Evolutionary conservation across 1,140 invertebrate species (phyloP).

Genomic region (Phthorimaea operculella): DNA sequence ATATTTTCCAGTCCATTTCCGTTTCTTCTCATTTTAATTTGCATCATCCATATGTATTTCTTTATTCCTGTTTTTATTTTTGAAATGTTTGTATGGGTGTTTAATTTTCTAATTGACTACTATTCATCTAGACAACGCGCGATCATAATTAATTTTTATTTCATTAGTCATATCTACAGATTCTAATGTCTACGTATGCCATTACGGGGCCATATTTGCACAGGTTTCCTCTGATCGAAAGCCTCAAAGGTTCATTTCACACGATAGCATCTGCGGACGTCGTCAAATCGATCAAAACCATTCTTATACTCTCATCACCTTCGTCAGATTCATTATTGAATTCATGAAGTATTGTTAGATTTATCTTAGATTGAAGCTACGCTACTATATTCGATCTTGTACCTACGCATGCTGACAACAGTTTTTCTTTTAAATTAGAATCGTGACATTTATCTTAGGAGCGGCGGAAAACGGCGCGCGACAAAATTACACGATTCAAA

Average conservation of each 20-base stretch:
- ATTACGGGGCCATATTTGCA: conserved; percentile 34
- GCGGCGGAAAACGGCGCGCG: conserved; percentile 19
- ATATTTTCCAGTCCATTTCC: no score
- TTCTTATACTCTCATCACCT: no score
- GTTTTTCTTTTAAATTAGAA: background rate
- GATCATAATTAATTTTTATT: no score
- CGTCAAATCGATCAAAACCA: conserved; percentile 12
- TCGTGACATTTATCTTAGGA: conserved; percentile 28
- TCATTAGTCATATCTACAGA: background rate
- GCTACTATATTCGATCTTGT: no score
- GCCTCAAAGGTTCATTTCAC: background rate
- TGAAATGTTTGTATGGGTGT: no score
- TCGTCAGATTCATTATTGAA: background rate
- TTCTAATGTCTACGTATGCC: conserved; percentile 4
- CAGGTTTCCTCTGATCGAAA: conserved; percentile 9
- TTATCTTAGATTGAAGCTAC: no score
- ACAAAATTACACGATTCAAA: conserved; percentile 41
- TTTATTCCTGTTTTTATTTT: no score
- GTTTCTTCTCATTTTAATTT: no score
- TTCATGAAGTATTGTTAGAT: background rate
- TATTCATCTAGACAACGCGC: no score
- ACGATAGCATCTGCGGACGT: conserved; percentile 7
- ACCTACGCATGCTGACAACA: no score
- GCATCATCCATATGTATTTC: no score
- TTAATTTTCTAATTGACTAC: no score